Evolutionary conservation across 2,797 vertebrate species (phyloP).

Genomic region (Chaenodraco wilsoni): DNA sequence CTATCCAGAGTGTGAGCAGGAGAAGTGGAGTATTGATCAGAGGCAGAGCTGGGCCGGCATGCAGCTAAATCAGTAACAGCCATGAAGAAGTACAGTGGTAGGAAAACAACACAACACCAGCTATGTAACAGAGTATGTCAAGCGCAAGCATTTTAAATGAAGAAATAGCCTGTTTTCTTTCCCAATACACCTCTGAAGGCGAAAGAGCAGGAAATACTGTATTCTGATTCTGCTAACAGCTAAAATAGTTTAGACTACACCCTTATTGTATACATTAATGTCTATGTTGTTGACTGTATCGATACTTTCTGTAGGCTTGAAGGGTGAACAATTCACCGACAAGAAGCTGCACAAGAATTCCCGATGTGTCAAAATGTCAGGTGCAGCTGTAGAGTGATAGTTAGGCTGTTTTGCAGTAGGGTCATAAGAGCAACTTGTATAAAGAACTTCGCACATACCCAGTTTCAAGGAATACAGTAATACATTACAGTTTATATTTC

Average conservation of each 20-base stretch:
- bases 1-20: conserved; percentile 52
- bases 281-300: background rate
- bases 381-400: background rate
- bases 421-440: no score
- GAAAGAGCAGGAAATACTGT: background rate
- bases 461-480: no score
- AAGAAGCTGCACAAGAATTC: background rate
- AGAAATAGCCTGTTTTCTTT: conserved; percentile 1
- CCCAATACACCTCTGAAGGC: background rate
- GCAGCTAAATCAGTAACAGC: conserved; percentile 62
- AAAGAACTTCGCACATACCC: no score
- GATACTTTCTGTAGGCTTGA: background rate
- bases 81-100: conserved; percentile 39
- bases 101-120: conserved; percentile 40
- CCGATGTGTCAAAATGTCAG: background rate
- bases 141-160: conserved; percentile 15
- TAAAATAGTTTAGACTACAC: background rate
- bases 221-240: background rate
- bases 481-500: no score
- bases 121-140: conserved; percentile 14
- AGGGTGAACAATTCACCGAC: background rate
- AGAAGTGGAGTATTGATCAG: conserved; percentile 71
- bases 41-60: conserved; percentile 57
- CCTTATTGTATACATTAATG: background rate
- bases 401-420: no score